Base-by-base conservation (phyloP, 2,888 invertebrate genomes). In the Brachyptera risi region DNA sequence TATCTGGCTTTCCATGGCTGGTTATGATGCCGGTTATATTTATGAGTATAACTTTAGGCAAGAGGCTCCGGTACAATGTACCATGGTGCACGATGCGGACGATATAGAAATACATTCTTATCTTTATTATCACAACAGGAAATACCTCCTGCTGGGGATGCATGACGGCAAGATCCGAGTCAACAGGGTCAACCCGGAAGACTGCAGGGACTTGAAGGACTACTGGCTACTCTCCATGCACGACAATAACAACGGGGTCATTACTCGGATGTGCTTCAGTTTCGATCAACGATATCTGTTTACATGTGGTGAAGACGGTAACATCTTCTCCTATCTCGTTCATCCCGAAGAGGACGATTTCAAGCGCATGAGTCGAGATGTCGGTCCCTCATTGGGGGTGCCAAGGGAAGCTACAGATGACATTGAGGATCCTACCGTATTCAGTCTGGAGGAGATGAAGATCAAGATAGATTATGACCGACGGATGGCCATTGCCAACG, bases 141-240 rank as follows among this genome's bases (percentile, higher is more conserved):
- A 77, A 56, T 85, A 77, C 68, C 65, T 85, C 0, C 72, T 86
- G 31, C 77, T 86, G 63, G 86, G 83, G 23, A 79, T 85, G 77
- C 72, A 80, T 65, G 78, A 83, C 65, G 87, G 87, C 0, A 75
- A 77, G 44, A 75, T 87, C 24, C 78, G 85, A 11, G 73, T 87
- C 1, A 81, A 82, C 66, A 76, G 72, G 56, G 67, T 78, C 0
- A 79, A 81, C 63, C 67, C 70, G 0, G 67, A 76, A 0, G 74
- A 83, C 68, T 78, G 78, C 61, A 73, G 77, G 3, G 80, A 85
- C 71, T 73, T 85, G 1, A 74, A 78, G 0, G 85, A 91, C 69
- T 86, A 83, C 69, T 87, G 86, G 76, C 77, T 79, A 38, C 74
- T 88, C 35, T 78, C 86, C 1, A 88, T 90, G 86, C 92, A 92